Percentiles rank a stretch among this genome's conserved stretches.
Conservation (phyloP, 2,888 invertebrate genomes). For the Melanostoma mellinum region DNA sequence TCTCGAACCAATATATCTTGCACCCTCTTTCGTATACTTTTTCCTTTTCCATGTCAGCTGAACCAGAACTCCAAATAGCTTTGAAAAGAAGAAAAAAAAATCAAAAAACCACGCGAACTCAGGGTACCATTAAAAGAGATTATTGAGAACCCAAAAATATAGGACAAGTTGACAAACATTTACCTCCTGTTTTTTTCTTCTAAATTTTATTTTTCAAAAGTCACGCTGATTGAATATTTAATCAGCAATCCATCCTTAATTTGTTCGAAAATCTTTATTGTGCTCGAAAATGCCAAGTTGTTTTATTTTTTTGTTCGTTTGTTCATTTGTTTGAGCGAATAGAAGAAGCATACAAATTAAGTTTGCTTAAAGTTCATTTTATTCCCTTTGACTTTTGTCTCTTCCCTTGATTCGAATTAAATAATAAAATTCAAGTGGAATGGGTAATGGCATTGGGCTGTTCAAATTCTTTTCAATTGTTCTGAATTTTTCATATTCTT, state of each 20-base stretch:
- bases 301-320: constrained; percentile 12
- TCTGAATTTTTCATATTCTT: no score
- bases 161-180: constrained; percentile 55
- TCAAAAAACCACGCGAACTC: not conserved
- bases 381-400: no score
- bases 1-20: constrained; percentile 49
- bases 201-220: constrained; percentile 26
- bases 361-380: no score
- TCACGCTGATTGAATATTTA: constrained; percentile 62
- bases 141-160: constrained; percentile 47
- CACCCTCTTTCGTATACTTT: constrained; percentile 15
- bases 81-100: constrained; percentile 30
- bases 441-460: no score
- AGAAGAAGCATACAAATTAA: no score
- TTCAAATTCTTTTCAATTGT: no score
- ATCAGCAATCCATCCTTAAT: constrained; percentile 51
- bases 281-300: not conserved
- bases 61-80: constrained; percentile 35
- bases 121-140: constrained; percentile 45
- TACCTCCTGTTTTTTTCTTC: not conserved
- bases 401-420: no score
- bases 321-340: no score
- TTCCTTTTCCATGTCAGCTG: constrained; percentile 18
- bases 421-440: no score
- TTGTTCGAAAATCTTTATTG: constrained; percentile 33